These are phyloP conservation scores for Triops longicaudatus DNA, from an alignment of 1,140 invertebrate species.

Conservation along the genomic window DNA sequence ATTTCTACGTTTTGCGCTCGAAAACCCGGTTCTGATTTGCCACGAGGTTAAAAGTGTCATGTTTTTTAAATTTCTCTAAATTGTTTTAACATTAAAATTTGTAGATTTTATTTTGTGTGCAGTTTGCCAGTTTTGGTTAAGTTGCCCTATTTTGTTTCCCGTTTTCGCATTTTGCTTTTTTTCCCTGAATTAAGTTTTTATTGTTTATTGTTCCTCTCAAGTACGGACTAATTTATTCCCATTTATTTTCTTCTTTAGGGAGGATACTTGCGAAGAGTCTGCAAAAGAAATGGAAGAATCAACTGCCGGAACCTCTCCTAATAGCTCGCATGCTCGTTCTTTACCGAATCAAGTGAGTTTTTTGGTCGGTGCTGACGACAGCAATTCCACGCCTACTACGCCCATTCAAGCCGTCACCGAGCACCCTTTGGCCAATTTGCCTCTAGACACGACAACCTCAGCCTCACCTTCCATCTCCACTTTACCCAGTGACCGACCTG, in stretches of 20 bases:
- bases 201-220: background rate
- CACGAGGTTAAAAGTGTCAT: too few species aligned
- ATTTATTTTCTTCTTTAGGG: background rate
- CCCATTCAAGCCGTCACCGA: background rate
- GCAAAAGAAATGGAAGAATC: constrained; percentile 2
- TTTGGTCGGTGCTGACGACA: constrained; percentile 19
- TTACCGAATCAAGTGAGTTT: constrained; percentile 23
- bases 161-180: too few species aligned
- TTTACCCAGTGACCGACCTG: background rate
- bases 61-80: too few species aligned
- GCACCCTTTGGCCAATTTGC: background rate
- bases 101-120: too few species aligned
- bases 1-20: too few species aligned
- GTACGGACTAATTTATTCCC: background rate
- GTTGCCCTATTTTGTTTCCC: too few species aligned
- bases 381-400: background rate
- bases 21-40: too few species aligned
- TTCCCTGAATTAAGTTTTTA: too few species aligned
- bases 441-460: background rate
- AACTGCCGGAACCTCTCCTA: background rate
- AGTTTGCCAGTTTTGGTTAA: too few species aligned
- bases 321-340: background rate
- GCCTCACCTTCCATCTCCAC: too few species aligned
- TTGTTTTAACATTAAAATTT: too few species aligned
- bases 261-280: too few species aligned